Base-by-base conservation (phyloP, 2,797 vertebrate genomes). In the Ciconia nigra region DNA sequence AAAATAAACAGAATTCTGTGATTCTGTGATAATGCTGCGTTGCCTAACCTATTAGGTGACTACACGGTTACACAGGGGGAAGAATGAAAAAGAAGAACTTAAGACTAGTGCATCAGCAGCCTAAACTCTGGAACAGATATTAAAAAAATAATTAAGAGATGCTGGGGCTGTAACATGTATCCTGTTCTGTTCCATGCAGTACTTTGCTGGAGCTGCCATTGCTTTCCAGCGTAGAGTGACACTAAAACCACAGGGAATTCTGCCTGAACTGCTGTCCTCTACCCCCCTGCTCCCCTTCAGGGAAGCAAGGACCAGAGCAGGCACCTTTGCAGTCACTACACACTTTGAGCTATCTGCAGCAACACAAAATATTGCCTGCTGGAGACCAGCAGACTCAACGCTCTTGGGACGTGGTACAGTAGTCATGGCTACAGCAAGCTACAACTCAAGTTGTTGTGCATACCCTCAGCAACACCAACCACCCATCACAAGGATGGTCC, bases 341-440 rank as follows among this genome's bases (percentile, higher is more conserved):
- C 10, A 6, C 47, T 41, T 9, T 5, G 47, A 66, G 31, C 1
- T 5, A 67, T 20, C 33, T 37, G 35, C 69, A 81, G 66, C 21
- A 37, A 29, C 51, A 66, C 7, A 13, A 49, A 72, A 49, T 5
- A 29, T 2, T 73, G 44, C 41, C 52, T 46, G 41, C 15, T 39
- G 57, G 61, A 52, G 13, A 62, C 52, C 61, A 93, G 47, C 6
- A 3, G 10, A 59, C 37, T 69, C 83, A 51, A 11, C 1, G 5
- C 35, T 70, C 41, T 5, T 21, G 28, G 74, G 70, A 65, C 1
- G 0, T 5, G 6, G 51, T 58, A 20, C 15, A 39, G 63, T 3
- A 69, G 26, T 4, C 0, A 0, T 9, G 37, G 39, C 55, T 76
- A 42, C 12, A 41, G 46, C 2, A 2, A 79, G 44, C 14, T 51